A percentile compares a stretch with the other conserved stretches of the same genome.
These are phyloP conservation scores for Dendrolimus punctatus DNA, from an alignment of 1,140 invertebrate genomes.

Conservation along the genomic window DNA sequence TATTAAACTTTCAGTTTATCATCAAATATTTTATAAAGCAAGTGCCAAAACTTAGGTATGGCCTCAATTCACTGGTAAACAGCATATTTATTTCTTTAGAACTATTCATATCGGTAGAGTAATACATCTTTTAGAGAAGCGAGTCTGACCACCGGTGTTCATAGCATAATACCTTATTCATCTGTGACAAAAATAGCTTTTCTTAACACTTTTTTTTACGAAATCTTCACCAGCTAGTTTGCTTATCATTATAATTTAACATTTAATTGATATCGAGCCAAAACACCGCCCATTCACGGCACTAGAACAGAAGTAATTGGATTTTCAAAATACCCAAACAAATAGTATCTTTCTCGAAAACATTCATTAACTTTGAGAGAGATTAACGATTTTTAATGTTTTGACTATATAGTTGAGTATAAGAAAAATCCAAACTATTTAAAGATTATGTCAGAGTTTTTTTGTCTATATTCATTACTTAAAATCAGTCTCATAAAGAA, in stretches of 20 bases:
- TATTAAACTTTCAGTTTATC: too few relatives aligned
- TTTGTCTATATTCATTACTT: constrained; percentile 34
- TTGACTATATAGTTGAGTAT: background rate
- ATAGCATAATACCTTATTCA: constrained; percentile 44
- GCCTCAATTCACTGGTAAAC: too few relatives aligned
- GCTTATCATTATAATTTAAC: constrained; percentile 38
- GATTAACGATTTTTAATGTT: too few relatives aligned
- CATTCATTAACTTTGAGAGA: too few relatives aligned
- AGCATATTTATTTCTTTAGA: too few relatives aligned
- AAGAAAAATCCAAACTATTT: background rate
- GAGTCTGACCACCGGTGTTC: constrained; percentile 51
- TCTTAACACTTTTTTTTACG: constrained; percentile 18
- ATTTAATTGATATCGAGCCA: constrained; percentile 59
- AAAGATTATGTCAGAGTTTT: too few relatives aligned
- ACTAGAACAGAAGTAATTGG: background rate
- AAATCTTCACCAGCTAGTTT: constrained; percentile 30
- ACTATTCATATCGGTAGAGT: constrained; percentile 1
- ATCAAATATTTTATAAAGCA: too few relatives aligned
- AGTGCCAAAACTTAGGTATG: too few relatives aligned
- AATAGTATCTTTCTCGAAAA: too few relatives aligned
- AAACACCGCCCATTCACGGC: constrained; percentile 29
- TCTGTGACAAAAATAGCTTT: constrained; percentile 67
- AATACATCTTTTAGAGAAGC: constrained; percentile 6
- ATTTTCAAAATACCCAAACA: too few relatives aligned
- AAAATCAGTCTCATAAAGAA: constrained; percentile 69